A percentile compares a stretch with the other conserved stretches of the same genome.
Conservation (phyloP, 2,888 invertebrate species). For the Limenitis camilla region DNA sequence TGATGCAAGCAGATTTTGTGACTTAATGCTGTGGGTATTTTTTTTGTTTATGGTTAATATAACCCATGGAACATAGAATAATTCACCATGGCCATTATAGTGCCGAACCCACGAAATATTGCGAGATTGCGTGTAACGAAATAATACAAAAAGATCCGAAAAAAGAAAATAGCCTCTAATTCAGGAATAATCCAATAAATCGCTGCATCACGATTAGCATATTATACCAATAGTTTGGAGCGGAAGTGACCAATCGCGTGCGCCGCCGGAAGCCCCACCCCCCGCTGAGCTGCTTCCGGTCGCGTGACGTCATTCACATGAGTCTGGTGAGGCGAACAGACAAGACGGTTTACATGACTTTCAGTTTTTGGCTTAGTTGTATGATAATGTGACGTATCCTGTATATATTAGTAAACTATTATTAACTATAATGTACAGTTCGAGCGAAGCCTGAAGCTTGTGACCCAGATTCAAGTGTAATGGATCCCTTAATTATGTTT, state of each 20-base stretch:
- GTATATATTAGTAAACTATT: neutral
- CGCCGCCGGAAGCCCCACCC: conserved; percentile 64
- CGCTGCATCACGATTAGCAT: conserved; percentile 71
- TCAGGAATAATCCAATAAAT: conserved; percentile 60
- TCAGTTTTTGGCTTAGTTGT: conserved; percentile 11
- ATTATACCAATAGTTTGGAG: conserved; percentile 63
- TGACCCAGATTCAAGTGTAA: no score
- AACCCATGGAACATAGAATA: neutral
- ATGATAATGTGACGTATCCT: neutral
- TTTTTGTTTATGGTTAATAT: neutral
- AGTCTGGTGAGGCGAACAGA: conserved; percentile 45
- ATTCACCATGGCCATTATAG: neutral
- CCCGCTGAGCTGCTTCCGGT: conserved; percentile 68
- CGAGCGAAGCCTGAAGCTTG: no score
- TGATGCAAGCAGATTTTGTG: neutral
- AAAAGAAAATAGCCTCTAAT: no score
- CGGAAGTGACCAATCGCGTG: conserved; percentile 74
- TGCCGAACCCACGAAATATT: neutral
- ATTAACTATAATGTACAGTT: neutral
- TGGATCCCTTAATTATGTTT: no score
- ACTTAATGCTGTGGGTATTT: neutral
- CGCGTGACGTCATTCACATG: conserved; percentile 74
- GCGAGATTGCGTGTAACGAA: conserved; percentile 1
- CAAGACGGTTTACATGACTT: conserved; percentile 45
- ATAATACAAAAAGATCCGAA: no score